Evolutionary conservation across 2,888 invertebrate genomes (phyloP).

Genomic region (Nowickia ferox): DNA sequence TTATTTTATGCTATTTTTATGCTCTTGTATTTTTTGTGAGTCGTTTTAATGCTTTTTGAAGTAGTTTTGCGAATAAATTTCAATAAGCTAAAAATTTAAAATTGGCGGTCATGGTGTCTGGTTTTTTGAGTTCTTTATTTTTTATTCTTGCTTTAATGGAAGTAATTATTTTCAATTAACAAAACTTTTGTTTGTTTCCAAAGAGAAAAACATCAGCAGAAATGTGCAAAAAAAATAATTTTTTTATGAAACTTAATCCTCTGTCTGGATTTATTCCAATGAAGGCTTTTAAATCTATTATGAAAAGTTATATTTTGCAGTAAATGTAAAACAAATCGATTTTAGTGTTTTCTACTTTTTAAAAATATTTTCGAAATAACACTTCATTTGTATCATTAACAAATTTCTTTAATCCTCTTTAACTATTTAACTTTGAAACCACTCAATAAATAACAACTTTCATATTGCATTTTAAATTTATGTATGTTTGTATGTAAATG

Average conservation of each 20-base stretch:
- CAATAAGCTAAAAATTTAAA: slow-evolving; percentile 37
- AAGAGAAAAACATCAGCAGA: not conserved
- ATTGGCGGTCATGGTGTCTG: slow-evolving; percentile 44
- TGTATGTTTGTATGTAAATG: not conserved
- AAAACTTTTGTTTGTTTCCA: slow-evolving; percentile 62
- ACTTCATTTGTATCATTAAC: slow-evolving; percentile 13
- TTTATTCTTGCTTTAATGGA: slow-evolving; percentile 58
- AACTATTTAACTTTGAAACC: slow-evolving; percentile 22
- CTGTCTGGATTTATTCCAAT: no score
- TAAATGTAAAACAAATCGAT: no score
- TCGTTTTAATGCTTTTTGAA: slow-evolving; percentile 6
- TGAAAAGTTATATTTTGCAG: no score
- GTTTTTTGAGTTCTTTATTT: slow-evolving; percentile 20
- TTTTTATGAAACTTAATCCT: slow-evolving; percentile 51
- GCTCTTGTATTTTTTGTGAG: not conserved
- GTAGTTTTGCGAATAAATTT: slow-evolving; percentile 56
- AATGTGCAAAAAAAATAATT: not conserved
- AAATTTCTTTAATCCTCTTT: slow-evolving; percentile 38
- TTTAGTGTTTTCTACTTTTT: not conserved
- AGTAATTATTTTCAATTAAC: slow-evolving; percentile 71
- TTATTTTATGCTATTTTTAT: not conserved
- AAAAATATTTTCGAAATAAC: not conserved
- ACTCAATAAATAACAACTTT: slow-evolving; percentile 39
- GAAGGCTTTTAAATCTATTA: no score
- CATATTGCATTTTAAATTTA: not conserved